A percentile compares a stretch with the other conserved stretches of the same genome.
phyloP scores from a whole-genome alignment of 2,888 invertebrate genomes.

The Muscina levida region DNA sequence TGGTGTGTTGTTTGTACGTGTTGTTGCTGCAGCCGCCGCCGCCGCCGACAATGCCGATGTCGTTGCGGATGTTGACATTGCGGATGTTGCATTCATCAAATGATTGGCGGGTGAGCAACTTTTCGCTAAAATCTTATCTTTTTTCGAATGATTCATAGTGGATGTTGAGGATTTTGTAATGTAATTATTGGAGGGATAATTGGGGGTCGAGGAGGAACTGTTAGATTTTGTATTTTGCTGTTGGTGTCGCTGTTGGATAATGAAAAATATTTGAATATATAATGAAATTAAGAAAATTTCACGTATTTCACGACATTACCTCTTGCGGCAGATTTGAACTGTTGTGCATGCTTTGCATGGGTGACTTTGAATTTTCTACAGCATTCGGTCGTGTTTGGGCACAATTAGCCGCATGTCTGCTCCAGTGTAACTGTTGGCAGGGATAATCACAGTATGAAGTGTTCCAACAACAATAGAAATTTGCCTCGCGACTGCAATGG shows the following conservation, averaged over 20 bases:
- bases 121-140: slow-evolving; percentile 63
- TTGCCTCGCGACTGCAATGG: slow-evolving; percentile 91
- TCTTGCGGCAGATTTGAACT: too few relatives aligned
- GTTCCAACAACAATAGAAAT: slow-evolving; percentile 98
- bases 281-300: too few relatives aligned
- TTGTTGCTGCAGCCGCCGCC: slow-evolving; percentile 46
- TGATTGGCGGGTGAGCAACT: slow-evolving; percentile 42
- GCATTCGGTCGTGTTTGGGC: slow-evolving; percentile 69
- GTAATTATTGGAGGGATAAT: slow-evolving; percentile 59
- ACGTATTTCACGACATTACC: not conserved
- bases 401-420: slow-evolving; percentile 82
- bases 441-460: slow-evolving; percentile 95
- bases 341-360: slow-evolving; percentile 56
- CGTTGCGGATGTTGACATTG: slow-evolving; percentile 48
- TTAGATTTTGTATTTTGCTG: slow-evolving; percentile 57
- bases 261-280: too few relatives aligned
- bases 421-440: slow-evolving; percentile 94
- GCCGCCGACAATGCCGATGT: slow-evolving; percentile 41
- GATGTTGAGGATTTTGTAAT: slow-evolving; percentile 55
- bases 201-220: slow-evolving; percentile 54
- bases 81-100: slow-evolving; percentile 43
- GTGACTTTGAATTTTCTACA: slow-evolving; percentile 46
- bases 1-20: slow-evolving; percentile 37
- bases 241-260: slow-evolving; percentile 54
- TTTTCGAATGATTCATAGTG: slow-evolving; percentile 55